These are phyloP conservation scores for Hipposideros armiger DNA, from an alignment of 2,113 vertebrate genomes.

Conservation along the genomic window DNA sequence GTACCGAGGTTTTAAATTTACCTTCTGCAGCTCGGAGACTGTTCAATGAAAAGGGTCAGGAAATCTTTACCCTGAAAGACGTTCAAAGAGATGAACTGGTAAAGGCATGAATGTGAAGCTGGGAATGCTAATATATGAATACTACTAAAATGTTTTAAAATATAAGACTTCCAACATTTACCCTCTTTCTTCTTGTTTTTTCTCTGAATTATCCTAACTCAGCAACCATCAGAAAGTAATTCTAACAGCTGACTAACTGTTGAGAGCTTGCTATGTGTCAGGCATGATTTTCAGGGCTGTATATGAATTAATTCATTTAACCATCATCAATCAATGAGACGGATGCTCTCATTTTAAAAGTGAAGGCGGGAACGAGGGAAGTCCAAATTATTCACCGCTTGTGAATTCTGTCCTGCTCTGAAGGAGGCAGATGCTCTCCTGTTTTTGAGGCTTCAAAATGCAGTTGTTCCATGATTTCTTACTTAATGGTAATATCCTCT, in stretches of 20 bases:
- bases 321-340: too few relatives aligned
- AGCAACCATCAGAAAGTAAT: not conserved
- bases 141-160: not conserved
- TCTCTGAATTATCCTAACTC: not conserved
- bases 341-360: not conserved
- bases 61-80: conserved; percentile 78
- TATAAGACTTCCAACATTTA: not conserved
- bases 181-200: not conserved
- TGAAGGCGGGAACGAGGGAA: not conserved
- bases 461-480: not conserved
- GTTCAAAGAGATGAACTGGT: conserved; percentile 84
- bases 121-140: not conserved
- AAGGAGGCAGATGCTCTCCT: not conserved
- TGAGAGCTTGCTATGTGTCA: not conserved
- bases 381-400: not conserved
- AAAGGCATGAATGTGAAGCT: conserved; percentile 53
- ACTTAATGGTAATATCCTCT: not conserved
- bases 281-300: not conserved
- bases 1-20: conserved; percentile 80
- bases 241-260: not conserved
- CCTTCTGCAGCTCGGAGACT: conserved; percentile 83
- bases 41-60: conserved; percentile 81
- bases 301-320: not conserved
- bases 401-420: not conserved
- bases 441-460: not conserved